Conservation (phyloP, 2,797 vertebrate species). For the Aselliscus stoliczkanus region DNA sequence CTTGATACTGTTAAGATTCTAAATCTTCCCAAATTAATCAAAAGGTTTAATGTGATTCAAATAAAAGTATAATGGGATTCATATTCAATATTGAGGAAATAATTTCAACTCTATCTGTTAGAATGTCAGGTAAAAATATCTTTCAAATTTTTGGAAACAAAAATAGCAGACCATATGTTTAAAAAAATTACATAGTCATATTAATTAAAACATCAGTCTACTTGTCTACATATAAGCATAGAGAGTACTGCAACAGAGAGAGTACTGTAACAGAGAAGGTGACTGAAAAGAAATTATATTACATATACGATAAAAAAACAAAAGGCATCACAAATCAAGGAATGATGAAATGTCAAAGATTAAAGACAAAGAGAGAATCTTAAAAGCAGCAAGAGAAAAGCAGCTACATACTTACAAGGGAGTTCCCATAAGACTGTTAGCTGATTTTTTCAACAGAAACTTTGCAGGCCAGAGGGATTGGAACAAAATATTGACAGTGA, state of each 20-base stretch:
- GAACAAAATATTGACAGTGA: too few relatives aligned
- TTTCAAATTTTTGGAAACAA: neutral
- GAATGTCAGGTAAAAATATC: neutral
- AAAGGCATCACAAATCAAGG: neutral
- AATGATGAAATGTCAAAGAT: neutral
- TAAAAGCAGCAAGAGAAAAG: too few relatives aligned
- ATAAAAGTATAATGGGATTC: neutral
- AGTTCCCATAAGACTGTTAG: too few relatives aligned
- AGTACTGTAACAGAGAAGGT: neutral
- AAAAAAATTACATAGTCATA: neutral
- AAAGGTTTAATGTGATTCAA: neutral
- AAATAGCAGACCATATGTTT: neutral
- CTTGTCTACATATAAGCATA: neutral
- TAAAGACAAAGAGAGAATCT: too few relatives aligned
- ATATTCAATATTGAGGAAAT: neutral
- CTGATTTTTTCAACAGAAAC: too few relatives aligned
- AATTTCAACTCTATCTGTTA: neutral
- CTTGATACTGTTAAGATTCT: slow-evolving; percentile 15
- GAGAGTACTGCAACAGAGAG: neutral
- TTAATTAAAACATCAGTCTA: neutral
- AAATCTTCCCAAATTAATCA: neutral
- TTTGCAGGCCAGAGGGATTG: too few relatives aligned
- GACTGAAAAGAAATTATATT: neutral
- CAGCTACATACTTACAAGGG: too few relatives aligned
- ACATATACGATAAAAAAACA: neutral